phyloP scores from a whole-genome alignment of 2,888 invertebrate species.

The Cynaeus angustus region DNA sequence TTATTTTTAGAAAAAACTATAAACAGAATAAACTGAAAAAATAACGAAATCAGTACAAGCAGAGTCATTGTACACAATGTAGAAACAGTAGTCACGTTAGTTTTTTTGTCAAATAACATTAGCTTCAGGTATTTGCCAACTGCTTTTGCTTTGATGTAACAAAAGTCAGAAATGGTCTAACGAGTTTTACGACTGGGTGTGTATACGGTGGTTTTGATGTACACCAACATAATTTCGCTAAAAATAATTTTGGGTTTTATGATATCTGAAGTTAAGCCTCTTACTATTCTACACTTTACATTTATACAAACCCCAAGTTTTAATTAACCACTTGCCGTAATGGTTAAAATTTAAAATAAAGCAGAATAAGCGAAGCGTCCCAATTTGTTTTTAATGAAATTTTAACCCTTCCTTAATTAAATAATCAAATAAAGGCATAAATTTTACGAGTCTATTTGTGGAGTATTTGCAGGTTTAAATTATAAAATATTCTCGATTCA shows the following conservation, averaged over 20 bases:
- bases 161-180: background rate
- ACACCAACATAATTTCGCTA: background rate
- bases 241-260: constrained; percentile 11
- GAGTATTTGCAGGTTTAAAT: constrained; percentile 30
- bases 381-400: constrained; percentile 45
- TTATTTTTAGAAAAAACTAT: no score
- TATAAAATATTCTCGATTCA: constrained; percentile 42
- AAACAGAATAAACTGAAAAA: no score
- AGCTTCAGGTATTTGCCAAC: no score
- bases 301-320: constrained; percentile 31
- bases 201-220: background rate
- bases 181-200: background rate
- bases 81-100: no score
- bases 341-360: constrained; percentile 39
- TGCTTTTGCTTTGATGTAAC: no score
- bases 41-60: no score
- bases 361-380: constrained; percentile 14
- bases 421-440: constrained; percentile 45
- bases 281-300: background rate
- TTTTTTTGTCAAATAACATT: no score
- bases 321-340: constrained; percentile 33
- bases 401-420: constrained; percentile 45
- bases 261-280: constrained; percentile 14
- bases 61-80: no score
- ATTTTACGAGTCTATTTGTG: constrained; percentile 25